phyloP scores from a whole-genome alignment of 2,888 invertebrate species.

The Cheilosia pagana region DNA sequence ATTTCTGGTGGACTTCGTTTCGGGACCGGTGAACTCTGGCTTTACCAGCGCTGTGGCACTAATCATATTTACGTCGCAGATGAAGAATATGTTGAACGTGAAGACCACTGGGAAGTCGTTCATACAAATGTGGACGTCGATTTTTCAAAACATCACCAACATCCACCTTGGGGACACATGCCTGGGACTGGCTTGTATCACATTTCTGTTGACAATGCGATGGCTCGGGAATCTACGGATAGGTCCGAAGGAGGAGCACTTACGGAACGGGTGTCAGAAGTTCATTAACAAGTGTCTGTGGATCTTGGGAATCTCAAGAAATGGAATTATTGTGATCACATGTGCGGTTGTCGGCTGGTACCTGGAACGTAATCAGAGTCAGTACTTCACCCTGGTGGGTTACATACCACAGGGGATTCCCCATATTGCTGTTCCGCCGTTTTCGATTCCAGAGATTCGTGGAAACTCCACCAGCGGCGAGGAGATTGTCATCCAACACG shows the following conservation, averaged over 20 bases:
- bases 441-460: conserved; percentile 84
- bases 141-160: conserved; percentile 87
- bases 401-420: conserved; percentile 91
- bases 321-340: conserved; percentile 90
- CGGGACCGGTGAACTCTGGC: conserved; percentile 94
- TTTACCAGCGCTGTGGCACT: conserved; percentile 96
- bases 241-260: conserved; percentile 85
- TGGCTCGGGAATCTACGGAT: conserved; percentile 88
- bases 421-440: conserved; percentile 86
- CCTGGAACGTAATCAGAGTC: conserved; percentile 85
- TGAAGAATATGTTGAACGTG: conserved; percentile 92
- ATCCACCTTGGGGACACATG: conserved; percentile 89
- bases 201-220: conserved; percentile 89
- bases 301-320: conserved; percentile 90
- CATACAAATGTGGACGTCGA: conserved; percentile 90
- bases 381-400: conserved; percentile 87
- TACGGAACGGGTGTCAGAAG: conserved; percentile 83
- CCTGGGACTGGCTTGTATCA: conserved; percentile 90
- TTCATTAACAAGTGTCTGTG: conserved; percentile 88
- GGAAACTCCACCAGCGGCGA: conserved; percentile 78
- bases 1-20: conserved; percentile 94
- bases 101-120: conserved; percentile 89
- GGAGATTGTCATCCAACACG: conserved; percentile 75
- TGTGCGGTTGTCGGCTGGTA: conserved; percentile 87
- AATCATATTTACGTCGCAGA: conserved; percentile 93